These are phyloP conservation scores for Drosophila tripunctata DNA, from an alignment of 2,888 invertebrate genomes.

Conservation along the genomic window DNA sequence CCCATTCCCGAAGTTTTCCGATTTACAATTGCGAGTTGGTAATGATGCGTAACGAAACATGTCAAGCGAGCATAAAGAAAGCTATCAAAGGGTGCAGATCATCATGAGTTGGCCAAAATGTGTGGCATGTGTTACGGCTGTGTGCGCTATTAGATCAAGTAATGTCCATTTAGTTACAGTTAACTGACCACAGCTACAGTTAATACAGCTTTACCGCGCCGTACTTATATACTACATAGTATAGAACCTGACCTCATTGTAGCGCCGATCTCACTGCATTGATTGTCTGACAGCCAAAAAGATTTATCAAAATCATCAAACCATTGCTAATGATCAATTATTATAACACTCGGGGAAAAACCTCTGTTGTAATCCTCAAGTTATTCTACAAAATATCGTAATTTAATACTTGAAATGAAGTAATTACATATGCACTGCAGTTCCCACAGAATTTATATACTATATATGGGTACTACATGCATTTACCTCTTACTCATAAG, in stretches of 20 bases:
- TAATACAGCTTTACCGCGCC: slow-evolving; percentile 18
- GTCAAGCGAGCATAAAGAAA: slow-evolving; percentile 13
- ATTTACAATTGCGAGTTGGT: slow-evolving; percentile 36
- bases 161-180: slow-evolving; percentile 53
- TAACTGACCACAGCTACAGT: slow-evolving; percentile 22
- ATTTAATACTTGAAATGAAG: slow-evolving; percentile 6
- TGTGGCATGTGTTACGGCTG: slow-evolving; percentile 27
- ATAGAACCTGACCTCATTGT: slow-evolving; percentile 27
- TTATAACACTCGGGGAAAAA: background rate
- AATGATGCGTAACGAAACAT: slow-evolving; percentile 62
- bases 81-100: background rate
- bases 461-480: slow-evolving; percentile 5
- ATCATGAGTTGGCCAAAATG: background rate
- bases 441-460: slow-evolving; percentile 33
- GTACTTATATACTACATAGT: too few species aligned
- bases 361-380: background rate
- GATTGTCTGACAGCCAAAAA: background rate
- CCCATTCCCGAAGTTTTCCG: background rate
- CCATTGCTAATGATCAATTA: slow-evolving; percentile 11
- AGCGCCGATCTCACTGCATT: background rate
- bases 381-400: background rate
- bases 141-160: slow-evolving; percentile 26
- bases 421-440: slow-evolving; percentile 14
- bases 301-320: background rate
- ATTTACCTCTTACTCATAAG: slow-evolving; percentile 47